Base-by-base conservation (phyloP, 2,888 invertebrate species). In the Thysanoteuthis rhombus region DNA sequence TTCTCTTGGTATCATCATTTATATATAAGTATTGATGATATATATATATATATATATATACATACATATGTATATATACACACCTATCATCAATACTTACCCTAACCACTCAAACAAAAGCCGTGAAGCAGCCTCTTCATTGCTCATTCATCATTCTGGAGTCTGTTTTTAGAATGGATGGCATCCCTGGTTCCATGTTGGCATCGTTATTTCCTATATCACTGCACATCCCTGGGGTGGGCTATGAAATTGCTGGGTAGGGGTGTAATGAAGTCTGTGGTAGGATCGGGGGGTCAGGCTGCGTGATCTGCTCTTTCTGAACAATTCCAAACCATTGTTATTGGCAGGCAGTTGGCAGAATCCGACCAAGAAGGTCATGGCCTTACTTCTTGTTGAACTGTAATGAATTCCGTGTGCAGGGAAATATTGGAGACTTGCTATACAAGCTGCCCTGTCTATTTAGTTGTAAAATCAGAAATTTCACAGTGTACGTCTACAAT, bases 291-390 rank as follows among this genome's bases (percentile, higher is more conserved):
- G n/a, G 75, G 75, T 75, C 6, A n/a, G 75, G 6, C 75, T 75
- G n/a, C n/a, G 32, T 75, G 75, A 75, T 75, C 75, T 75, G 75
- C 75, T 75, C 75, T n/a, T 75, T 75, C 75, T 75, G 75, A 75
- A 75, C n/a, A n/a, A n/a, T 75, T 75, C 75, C 75, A 36, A 75
- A n/a, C 75, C n/a, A 75, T 75, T 75, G n/a, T 75, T 75, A 75
- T 75, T 75, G 75, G 75, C 75, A 75, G 75, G n/a, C n/a, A 75
- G 75, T 75, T 75, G 75, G 75, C 75, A 75, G 75, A 75, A 75
- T 75, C 75, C 75, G 36, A 75, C n/a, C 75, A n/a, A 75, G 16
- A n/a, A 36, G 75, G 75, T 75, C 75, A 75, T 12, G 19, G 75
- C 75, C 75, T 75, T 75, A 75, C n/a, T 75, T 75, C n/a, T 75